Percentiles rank a stretch among this genome's conserved stretches.
Conservation (phyloP, 2,113 vertebrate species). For the Cavia porcellus region DNA sequence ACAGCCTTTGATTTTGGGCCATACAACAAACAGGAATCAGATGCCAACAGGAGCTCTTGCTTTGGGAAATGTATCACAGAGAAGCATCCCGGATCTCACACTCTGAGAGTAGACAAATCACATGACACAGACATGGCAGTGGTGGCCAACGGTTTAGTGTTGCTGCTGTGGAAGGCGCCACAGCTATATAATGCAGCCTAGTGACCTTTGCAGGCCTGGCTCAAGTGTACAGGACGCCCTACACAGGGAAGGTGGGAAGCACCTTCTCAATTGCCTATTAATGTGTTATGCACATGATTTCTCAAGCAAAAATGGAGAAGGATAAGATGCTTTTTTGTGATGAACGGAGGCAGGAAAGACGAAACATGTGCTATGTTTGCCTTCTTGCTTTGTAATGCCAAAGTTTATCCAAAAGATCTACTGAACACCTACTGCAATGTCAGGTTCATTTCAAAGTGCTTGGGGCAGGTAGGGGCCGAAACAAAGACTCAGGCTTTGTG, state of each 20-base stretch:
- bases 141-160: background rate
- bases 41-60: background rate
- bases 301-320: background rate
- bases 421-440: background rate
- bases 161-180: background rate
- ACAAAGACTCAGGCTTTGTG: background rate
- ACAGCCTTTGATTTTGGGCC: slow-evolving; percentile 30
- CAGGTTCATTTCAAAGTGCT: background rate
- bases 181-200: background rate
- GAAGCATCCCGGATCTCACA: background rate
- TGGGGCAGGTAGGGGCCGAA: background rate
- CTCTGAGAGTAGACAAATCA: background rate
- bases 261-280: background rate
- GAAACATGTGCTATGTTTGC: background rate
- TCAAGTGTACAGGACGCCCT: background rate
- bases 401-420: background rate
- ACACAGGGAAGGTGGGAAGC: background rate
- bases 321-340: background rate
- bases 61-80: background rate
- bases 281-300: background rate
- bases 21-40: background rate
- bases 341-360: background rate
- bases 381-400: background rate
- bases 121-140: slow-evolving; percentile 10
- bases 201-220: background rate